Evolutionary conservation across 2,888 invertebrate genomes (phyloP).

Genomic region (Philereme transversata): DNA sequence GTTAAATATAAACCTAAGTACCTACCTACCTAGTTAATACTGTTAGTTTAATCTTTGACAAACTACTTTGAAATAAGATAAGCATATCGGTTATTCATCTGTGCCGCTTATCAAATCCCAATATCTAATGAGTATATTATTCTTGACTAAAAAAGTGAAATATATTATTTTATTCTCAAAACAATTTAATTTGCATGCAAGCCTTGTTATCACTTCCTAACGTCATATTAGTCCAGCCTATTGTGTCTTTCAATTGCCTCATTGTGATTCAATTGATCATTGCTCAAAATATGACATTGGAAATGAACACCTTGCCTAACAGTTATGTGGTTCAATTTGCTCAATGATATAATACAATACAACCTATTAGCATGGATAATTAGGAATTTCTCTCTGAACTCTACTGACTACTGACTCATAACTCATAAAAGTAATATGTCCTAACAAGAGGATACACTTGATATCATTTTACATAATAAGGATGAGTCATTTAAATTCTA

Average conservation of each 20-base stretch:
- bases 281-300: constrained; percentile 26
- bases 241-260: constrained; percentile 19
- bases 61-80: too few species aligned
- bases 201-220: constrained; percentile 17
- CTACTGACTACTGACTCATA: constrained; percentile 2
- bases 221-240: constrained; percentile 15
- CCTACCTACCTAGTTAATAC: too few species aligned
- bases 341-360: background rate
- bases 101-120: too few species aligned
- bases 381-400: background rate
- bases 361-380: background rate
- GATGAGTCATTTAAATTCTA: constrained; percentile 47
- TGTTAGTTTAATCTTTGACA: too few species aligned
- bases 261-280: constrained; percentile 29
- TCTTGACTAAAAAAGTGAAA: too few species aligned
- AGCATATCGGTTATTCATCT: too few species aligned
- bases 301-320: constrained; percentile 1
- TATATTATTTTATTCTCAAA: too few species aligned
- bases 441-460: too few species aligned
- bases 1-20: too few species aligned
- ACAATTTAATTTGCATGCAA: background rate
- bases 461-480: constrained; percentile 44
- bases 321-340: background rate
- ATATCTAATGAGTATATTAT: too few species aligned
- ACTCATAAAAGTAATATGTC: constrained; percentile 32